Evolutionary conservation across 2,797 vertebrate species (phyloP), one percentile per base, ranked within the genome.

Genomic region (Microchirus variegatus): DNA sequence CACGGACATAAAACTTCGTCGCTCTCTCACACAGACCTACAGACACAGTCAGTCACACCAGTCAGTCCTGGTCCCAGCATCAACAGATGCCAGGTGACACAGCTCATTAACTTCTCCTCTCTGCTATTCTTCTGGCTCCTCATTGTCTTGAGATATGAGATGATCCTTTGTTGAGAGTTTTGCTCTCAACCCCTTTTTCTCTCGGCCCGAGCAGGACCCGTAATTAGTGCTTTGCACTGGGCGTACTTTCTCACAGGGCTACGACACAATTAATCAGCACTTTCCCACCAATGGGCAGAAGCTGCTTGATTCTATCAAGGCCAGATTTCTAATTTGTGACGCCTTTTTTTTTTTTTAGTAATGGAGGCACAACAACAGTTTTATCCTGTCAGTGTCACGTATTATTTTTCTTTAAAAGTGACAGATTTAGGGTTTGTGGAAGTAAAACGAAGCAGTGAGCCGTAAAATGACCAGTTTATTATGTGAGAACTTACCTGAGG

Each of bases 121-220:
- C 90, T 85, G 78, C 85, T 90, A 90, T 91, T 90, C 91, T 92
- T 77, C 80, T 66, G 78, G 84, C 83, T 87, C 84, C 82, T 91
- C 91, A 93, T 94, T 94, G 92, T 94, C 90, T 91, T 93, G 91
- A 90, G 91, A 93, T 92, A 93, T 93, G 93, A 93, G 91, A 93
- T 91, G 90, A 90, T 85, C 83, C 93, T 93, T 93, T 93, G 93
- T 94, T 93, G 90, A 72, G 85, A 86, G 83, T 87, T 91, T 90
- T 89, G 88, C 85, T 88, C 88, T 81, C 85, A n/a, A n/a, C n/a
- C n/a, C n/a, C n/a, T n/a, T 90, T 90, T 89, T 88, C 76, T 87
- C 86, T 85, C 77, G 7, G 82, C 77, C 87, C 83, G 82, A n/a
- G 79, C 87, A 79, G 88, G 90, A 73, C 84, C 89, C 89, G 62